Evolutionary conservation across 2,113 vertebrate genomes (phyloP), one percentile per base, ranked within the genome.

Genomic region (Seriola dumerili): DNA sequence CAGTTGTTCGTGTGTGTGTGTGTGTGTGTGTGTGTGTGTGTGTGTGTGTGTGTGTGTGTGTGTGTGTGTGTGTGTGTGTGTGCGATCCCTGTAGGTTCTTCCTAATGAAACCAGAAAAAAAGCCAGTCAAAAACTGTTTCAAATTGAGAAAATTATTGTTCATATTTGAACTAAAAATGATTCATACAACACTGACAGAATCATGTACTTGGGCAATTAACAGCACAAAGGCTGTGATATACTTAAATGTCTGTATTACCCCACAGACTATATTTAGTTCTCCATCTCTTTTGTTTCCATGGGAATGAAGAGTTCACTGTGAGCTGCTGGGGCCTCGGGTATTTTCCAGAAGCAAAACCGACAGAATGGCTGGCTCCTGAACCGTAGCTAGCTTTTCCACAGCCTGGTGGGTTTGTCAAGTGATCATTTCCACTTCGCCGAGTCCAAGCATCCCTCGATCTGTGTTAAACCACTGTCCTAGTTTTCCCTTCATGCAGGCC

Each of bases 271-370:
- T 85, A 86, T 90, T 91, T 92, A 91, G 86, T 66, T 14, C 74
- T 48, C 72, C 79, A 64, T 88, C 72, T 65, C 83, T 66, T 82
- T 86, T 80, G 90, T 94, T 93, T 93, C 91, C 93, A 92, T 94
- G 93, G 93, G 88, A 89, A 94, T 86, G 87, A 57, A 48, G 83
- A 80, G 81, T 80, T 87, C 62, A 34, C 12, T 4, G 3, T 10
- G 65, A 76, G 78, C 42, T 14, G 83, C 75, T 44, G 76, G 52
- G 79, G 71, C 89, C 77, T 71, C 42, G 17, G 80, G 87, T 89
- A 74, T 84, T 88, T 89, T 90, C 89, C 88, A 85, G 81, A 81
- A 57, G 87, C 73, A 48, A 61, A 55, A 55, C 36, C 8, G 54
- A 75, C 72, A 83, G 73, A 87, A 67, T 14, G 71, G 72, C 82